Percentiles rank a stretch among this genome's conserved stretches.
These are phyloP conservation scores for Aplocera efformata DNA, from an alignment of 2,888 invertebrate species.

Conservation along the genomic window DNA sequence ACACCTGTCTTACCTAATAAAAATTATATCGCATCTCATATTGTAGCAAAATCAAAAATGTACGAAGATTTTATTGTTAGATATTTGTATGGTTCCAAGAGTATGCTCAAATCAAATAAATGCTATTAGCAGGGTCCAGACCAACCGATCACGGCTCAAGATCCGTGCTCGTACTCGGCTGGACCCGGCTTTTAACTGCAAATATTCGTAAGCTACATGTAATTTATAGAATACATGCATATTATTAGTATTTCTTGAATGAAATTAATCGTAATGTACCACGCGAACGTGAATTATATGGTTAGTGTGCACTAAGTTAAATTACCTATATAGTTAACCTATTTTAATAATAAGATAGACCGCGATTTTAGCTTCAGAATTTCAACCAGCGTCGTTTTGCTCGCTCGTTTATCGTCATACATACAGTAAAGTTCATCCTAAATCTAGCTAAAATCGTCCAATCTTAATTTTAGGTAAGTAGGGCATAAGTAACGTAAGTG, in stretches of 20 bases:
- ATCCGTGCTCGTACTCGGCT: neutral
- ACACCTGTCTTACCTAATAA: no score
- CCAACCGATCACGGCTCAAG: neutral
- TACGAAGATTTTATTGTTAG: constrained; percentile 53
- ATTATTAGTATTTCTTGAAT: constrained; percentile 48
- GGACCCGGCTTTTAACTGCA: no score
- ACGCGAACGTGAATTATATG: constrained; percentile 80
- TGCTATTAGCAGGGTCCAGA: constrained; percentile 36
- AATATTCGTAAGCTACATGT: constrained; percentile 40
- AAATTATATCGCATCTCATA: constrained; percentile 4
- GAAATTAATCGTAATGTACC: constrained; percentile 80
- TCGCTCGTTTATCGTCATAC: constrained; percentile 8
- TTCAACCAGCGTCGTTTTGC: constrained; percentile 24
- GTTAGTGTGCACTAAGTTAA: constrained; percentile 63
- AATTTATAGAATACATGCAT: constrained; percentile 38
- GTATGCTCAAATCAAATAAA: constrained; percentile 56
- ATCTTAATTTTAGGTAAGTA: constrained; percentile 53
- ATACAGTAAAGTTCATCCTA: constrained; percentile 6
- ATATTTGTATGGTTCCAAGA: constrained; percentile 35
- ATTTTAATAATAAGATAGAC: constrained; percentile 48
- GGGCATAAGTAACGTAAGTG: constrained; percentile 64
- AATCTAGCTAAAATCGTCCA: constrained; percentile 61
- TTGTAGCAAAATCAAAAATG: constrained; percentile 31
- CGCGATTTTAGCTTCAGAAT: constrained; percentile 51
- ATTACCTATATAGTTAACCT: constrained; percentile 37